Evolutionary conservation across 2,797 vertebrate genomes (phyloP), one percentile per base, ranked within the genome.

Genomic region (Enteromius radiatus): DNA sequence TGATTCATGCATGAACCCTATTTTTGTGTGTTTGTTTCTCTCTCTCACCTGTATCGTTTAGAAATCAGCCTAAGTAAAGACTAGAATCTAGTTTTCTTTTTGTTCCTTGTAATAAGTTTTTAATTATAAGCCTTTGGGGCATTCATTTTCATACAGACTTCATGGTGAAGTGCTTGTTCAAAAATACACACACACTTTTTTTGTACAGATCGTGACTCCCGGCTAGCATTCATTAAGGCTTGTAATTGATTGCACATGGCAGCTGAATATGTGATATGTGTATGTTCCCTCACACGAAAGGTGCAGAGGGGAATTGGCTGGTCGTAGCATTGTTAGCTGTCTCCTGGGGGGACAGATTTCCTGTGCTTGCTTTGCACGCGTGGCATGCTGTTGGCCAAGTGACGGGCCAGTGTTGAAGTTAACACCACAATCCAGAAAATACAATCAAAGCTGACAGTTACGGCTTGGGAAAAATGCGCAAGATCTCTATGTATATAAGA

Each of bases 181-280:
- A 89, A 86, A 15, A 64, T 61, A 52, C 31, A 3, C 79, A 52
- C 38, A 54, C 23, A 17, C 45, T 73, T 45, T n/a, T 69, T 41
- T 43, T 80, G 36, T 31, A 54, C 10, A 38, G 31, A 26, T 65
- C n/a, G 0, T 71, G 82, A 88, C 83, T 81, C 81, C 81, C 47
- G 45, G 90, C 95, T 96, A 95, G 91, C 89, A 83, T 95, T 95
- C 92, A 96, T 96, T 96, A 96, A 84, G 85, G 67, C 47, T 65
- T 75, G 89, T 95, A 93, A 97, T 96, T 96, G 95, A 92, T 93
- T 95, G 91, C 96, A 96, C 89, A 93, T 96, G 95, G 91, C 85
- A 85, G 68, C 86, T 26, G 79, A 91, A 33, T 92, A 93, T 94
- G 90, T 94, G 95, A 94, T 78, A 76, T 67, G 80, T 80, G 68